A percentile compares a stretch with the other conserved stretches of the same genome.
phyloP scores from a whole-genome alignment of 2,888 invertebrate species.

The Leptothorax acervorum region DNA sequence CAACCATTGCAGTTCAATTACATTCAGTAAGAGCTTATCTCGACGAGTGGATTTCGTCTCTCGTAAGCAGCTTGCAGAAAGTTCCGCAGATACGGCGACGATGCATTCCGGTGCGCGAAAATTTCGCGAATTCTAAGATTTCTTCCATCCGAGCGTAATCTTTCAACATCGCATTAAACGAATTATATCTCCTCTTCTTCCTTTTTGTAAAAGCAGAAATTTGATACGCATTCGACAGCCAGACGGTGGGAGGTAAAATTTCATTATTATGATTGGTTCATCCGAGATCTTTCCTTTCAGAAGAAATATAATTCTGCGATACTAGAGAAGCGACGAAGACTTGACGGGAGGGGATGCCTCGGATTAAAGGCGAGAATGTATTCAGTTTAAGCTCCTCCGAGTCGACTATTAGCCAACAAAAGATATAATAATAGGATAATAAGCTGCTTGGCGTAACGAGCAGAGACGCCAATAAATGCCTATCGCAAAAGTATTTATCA shows the following conservation, averaged over 20 bases:
- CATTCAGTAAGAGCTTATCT: slow-evolving; percentile 68
- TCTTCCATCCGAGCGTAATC: slow-evolving; percentile 34
- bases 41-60: slow-evolving; percentile 55
- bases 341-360: slow-evolving; percentile 13
- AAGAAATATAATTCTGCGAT: slow-evolving; percentile 56
- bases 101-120: slow-evolving; percentile 12
- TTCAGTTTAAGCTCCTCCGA: slow-evolving; percentile 52
- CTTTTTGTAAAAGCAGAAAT: slow-evolving; percentile 35
- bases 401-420: slow-evolving; percentile 34
- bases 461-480: not conserved
- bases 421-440: slow-evolving; percentile 4
- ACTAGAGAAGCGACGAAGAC: slow-evolving; percentile 23
- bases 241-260: slow-evolving; percentile 51
- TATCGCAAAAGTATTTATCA: not conserved
- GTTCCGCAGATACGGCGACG: slow-evolving; percentile 56
- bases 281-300: slow-evolving; percentile 58
- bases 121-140: slow-evolving; percentile 45
- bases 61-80: slow-evolving; percentile 53
- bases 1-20: slow-evolving; percentile 69
- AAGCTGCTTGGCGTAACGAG: slow-evolving; percentile 25
- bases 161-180: slow-evolving; percentile 38
- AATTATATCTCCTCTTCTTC: slow-evolving; percentile 34
- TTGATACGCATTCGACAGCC: slow-evolving; percentile 48
- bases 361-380: slow-evolving; percentile 48
- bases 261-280: slow-evolving; percentile 64